Conservation (phyloP, 2,888 invertebrate species). For the Chloromyia formosa region DNA sequence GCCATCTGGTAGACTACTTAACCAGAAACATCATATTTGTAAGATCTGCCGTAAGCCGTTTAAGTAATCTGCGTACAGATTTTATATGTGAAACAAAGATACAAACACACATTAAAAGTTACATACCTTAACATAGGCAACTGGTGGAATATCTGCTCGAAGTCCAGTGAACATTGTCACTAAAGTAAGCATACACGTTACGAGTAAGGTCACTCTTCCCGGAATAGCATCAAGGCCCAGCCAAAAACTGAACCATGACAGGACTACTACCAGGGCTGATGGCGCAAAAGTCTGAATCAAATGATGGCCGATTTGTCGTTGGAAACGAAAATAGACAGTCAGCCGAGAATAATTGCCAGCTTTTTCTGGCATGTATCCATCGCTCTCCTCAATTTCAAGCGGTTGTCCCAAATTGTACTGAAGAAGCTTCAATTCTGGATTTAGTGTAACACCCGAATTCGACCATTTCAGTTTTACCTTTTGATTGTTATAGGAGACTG, state of each 20-base stretch:
- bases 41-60: too few relatives aligned
- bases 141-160: conserved; percentile 83
- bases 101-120: neutral
- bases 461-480: conserved; percentile 81
- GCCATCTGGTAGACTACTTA: too few relatives aligned
- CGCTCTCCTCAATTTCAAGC: conserved; percentile 74
- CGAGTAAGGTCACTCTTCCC: conserved; percentile 80
- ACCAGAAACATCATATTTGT: too few relatives aligned
- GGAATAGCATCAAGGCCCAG: conserved; percentile 84
- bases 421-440: conserved; percentile 80
- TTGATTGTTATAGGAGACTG: conserved; percentile 82
- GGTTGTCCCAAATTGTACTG: conserved; percentile 83
- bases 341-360: conserved; percentile 84
- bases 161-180: conserved; percentile 88
- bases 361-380: conserved; percentile 79
- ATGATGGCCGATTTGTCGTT: conserved; percentile 85
- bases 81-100: too few relatives aligned
- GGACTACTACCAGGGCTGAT: conserved; percentile 81
- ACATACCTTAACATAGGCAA: conserved; percentile 84
- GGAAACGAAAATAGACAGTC: conserved; percentile 81
- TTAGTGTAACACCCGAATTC: conserved; percentile 77
- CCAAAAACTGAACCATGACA: conserved; percentile 91
- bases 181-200: conserved; percentile 84
- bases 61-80: too few relatives aligned
- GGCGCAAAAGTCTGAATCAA: conserved; percentile 87